Evolutionary conservation across 2,113 vertebrate genomes (phyloP).

Genomic region (Morone saxatilis): DNA sequence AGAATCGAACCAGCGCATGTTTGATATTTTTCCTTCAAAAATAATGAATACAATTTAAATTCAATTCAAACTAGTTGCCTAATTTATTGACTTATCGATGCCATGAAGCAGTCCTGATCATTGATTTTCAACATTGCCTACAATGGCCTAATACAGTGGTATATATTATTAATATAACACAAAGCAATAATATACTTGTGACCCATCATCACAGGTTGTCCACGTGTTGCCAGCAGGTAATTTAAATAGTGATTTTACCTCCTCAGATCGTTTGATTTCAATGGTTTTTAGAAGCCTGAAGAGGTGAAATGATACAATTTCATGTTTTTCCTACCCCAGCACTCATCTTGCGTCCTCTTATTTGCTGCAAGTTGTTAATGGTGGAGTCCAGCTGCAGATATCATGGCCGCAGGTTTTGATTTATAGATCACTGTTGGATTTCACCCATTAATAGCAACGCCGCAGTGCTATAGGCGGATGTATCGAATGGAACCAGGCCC

Average conservation of each 20-base stretch:
- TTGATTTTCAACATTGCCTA: neutral
- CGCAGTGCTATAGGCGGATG: neutral
- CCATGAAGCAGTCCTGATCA: neutral
- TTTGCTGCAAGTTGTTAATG: neutral
- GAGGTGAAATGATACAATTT: neutral
- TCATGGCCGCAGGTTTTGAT: too few relatives aligned
- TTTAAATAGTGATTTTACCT: neutral
- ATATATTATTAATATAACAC: too few relatives aligned
- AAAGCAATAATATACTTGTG: neutral
- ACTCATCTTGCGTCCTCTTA: neutral
- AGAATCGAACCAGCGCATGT: neutral
- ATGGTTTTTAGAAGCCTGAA: neutral
- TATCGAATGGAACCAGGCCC: neutral
- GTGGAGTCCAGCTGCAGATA: neutral
- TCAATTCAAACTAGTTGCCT: too few relatives aligned
- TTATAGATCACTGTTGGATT: neutral
- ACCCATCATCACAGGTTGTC: neutral
- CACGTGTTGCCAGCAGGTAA: too few relatives aligned
- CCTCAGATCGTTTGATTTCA: neutral
- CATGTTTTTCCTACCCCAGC: too few relatives aligned
- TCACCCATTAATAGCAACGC: neutral
- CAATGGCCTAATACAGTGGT: neutral
- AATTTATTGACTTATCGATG: neutral
- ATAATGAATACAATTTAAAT: neutral
- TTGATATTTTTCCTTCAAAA: neutral